A percentile compares a stretch with the other conserved stretches of the same genome.
Evolutionary conservation across 2,113 vertebrate species (phyloP).

Genomic region (Noturus placidus): DNA sequence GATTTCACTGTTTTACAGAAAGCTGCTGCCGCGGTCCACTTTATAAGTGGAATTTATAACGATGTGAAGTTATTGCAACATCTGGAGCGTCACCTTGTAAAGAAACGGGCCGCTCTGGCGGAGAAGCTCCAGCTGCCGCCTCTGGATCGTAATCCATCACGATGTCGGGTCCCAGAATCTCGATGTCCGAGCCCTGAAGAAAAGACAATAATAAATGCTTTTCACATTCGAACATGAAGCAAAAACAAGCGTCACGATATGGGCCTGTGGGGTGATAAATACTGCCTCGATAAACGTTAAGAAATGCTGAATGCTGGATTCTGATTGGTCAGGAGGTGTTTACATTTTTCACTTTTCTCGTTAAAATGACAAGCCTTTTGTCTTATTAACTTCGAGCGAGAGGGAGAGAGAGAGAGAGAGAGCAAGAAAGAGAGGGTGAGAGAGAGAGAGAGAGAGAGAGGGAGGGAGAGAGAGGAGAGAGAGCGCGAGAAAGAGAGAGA

Average conservation of each 20-base stretch:
- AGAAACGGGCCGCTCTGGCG: constrained; percentile 57
- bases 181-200: constrained; percentile 87
- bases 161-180: constrained; percentile 77
- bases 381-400: too few species aligned
- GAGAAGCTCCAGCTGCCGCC: constrained; percentile 57
- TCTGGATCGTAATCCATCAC: constrained; percentile 63
- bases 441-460: neutral
- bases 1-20: neutral
- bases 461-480: neutral
- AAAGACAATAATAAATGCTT: neutral
- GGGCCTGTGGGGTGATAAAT: too few species aligned
- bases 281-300: neutral
- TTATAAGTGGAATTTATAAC: neutral
- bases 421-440: neutral
- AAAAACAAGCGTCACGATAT: neutral
- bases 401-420: too few species aligned
- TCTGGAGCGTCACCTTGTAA: constrained; percentile 58
- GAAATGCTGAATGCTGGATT: neutral
- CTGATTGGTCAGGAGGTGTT: neutral
- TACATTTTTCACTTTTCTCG: too few species aligned
- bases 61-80: neutral
- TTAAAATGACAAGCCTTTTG: too few species aligned
- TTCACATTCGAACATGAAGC: neutral
- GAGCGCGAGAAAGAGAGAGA: too few species aligned
- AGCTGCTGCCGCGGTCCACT: neutral